These are phyloP conservation scores for Xanthostigma xanthostigma DNA, from an alignment of 2,888 invertebrate species.

Conservation along the genomic window DNA sequence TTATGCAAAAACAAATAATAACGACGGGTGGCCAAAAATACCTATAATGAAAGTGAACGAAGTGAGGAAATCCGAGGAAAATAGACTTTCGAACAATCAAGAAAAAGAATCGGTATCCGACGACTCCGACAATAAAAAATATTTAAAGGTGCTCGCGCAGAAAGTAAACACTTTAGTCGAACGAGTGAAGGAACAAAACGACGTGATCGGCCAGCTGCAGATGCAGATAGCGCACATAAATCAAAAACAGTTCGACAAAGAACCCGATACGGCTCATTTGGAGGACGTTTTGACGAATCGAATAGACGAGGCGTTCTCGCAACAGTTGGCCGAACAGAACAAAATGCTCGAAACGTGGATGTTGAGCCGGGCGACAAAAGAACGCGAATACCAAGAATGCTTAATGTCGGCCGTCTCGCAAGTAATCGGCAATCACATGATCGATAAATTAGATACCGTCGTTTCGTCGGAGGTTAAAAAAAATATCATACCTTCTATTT, in stretches of 20 bases:
- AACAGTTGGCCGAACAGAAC: constrained; percentile 3
- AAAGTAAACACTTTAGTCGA: constrained; percentile 1
- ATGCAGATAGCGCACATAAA: neutral
- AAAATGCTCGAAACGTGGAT: constrained; percentile 25
- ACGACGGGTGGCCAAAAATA: constrained; percentile 29
- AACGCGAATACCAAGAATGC: constrained; percentile 34
- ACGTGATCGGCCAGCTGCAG: neutral
- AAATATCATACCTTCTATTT: constrained; percentile 38
- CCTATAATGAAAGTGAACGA: constrained; percentile 27
- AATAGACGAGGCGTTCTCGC: neutral
- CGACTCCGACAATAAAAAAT: neutral
- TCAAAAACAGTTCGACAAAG: neutral
- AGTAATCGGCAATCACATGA: constrained; percentile 32
- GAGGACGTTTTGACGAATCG: neutral
- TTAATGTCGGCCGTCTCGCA: constrained; percentile 37
- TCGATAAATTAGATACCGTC: constrained; percentile 37
- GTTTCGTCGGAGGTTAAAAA: constrained; percentile 40
- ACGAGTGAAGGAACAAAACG: constrained; percentile 3
- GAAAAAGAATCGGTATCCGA: neutral
- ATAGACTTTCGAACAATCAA: constrained; percentile 6
- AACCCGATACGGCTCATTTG: neutral
- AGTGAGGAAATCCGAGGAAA: constrained; percentile 18
- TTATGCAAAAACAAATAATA: constrained; percentile 10
- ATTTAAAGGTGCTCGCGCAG: neutral
- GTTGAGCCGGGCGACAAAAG: constrained; percentile 29